Percentiles rank a stretch among this genome's conserved stretches.
Conservation (phyloP, 1,140 invertebrate genomes). For the Solen grandis region DNA sequence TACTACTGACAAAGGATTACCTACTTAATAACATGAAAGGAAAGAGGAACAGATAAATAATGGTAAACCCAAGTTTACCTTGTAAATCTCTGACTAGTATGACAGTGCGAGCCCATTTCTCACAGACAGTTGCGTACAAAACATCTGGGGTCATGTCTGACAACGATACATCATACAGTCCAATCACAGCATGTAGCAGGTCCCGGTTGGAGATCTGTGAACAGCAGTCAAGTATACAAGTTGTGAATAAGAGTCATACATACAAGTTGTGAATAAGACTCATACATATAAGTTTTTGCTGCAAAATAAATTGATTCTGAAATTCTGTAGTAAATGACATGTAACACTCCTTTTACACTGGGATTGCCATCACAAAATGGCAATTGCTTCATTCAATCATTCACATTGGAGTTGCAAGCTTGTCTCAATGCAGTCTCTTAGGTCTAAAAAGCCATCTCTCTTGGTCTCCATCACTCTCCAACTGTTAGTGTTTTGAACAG, state of each 20-base stretch:
- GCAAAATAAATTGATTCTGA: background rate
- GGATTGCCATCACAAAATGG: too few species aligned
- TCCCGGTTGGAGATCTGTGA: slow-evolving; percentile 77
- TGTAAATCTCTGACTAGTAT: slow-evolving; percentile 78
- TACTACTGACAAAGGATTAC: too few species aligned
- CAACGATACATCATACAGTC: slow-evolving; percentile 79
- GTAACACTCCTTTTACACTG: background rate
- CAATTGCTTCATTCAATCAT: too few species aligned
- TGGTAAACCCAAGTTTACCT: slow-evolving; percentile 66
- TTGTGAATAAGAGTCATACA: background rate
- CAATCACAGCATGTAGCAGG: slow-evolving; percentile 80
- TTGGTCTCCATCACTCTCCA: too few species aligned
- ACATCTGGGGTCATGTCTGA: slow-evolving; percentile 79
- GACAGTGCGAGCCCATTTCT: slow-evolving; percentile 79
- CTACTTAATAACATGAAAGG: too few species aligned
- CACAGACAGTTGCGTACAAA: slow-evolving; percentile 79
- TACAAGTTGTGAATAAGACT: slow-evolving; percentile 9
- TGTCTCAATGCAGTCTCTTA: too few species aligned
- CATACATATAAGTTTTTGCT: too few species aligned
- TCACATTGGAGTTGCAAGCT: too few species aligned
- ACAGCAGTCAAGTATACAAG: background rate
- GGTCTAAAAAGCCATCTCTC: too few species aligned
- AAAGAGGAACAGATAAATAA: too few species aligned
- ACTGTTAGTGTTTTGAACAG: too few species aligned
- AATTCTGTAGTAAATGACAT: background rate